A percentile compares a stretch with the other conserved stretches of the same genome.
Evolutionary conservation across 2,113 vertebrate genomes (phyloP).

Genomic region (human): DNA sequence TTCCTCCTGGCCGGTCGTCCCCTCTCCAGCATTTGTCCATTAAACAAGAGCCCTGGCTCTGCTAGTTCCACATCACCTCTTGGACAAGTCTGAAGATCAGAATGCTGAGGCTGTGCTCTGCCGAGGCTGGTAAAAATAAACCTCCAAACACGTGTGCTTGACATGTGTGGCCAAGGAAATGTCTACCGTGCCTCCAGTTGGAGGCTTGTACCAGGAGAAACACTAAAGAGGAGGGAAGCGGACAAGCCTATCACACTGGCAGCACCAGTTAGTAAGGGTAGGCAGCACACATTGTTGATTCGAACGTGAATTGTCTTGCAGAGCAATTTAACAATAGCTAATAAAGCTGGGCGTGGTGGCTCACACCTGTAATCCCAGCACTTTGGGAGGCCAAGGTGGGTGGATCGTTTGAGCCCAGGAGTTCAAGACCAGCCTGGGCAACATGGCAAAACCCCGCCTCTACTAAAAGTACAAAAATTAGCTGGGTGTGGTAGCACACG

Average conservation of each 20-base stretch:
- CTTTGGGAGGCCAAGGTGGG: not conserved
- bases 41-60: not conserved
- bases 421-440: not conserved
- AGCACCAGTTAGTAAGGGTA: too few species aligned
- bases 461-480: not conserved
- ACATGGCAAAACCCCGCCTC: not conserved
- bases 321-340: not conserved
- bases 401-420: not conserved
- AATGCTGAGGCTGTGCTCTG: not conserved
- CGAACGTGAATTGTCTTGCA: fast-evolving
- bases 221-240: too few species aligned
- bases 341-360: not conserved
- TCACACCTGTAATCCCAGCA: not conserved
- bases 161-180: fast-evolving
- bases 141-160: fast-evolving
- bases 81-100: not conserved
- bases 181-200: not conserved
- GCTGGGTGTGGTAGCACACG: not conserved
- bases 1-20: not conserved
- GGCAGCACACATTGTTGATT: not conserved
- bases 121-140: not conserved
- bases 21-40: not conserved
- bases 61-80: not conserved
- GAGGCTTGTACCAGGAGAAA: not conserved
- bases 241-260: too few species aligned